A percentile compares a stretch with the other conserved stretches of the same genome.
Evolutionary conservation across 2,113 vertebrate genomes (phyloP).

Genomic region (Podilymbus podiceps): DNA sequence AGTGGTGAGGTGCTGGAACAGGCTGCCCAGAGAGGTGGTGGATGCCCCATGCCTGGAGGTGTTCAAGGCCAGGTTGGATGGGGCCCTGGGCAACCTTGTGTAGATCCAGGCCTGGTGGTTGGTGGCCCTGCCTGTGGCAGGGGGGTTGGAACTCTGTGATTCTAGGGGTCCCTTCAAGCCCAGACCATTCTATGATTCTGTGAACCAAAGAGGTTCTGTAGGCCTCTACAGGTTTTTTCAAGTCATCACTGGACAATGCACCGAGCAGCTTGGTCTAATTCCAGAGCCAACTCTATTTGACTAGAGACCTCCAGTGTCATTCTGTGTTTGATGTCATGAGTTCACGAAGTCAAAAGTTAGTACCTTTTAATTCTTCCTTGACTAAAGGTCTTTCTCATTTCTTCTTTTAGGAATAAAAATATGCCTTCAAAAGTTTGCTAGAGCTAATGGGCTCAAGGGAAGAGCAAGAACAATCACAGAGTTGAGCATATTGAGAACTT

Average conservation of each 20-base stretch:
- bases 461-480: neutral
- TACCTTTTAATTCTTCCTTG: neutral
- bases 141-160: no score
- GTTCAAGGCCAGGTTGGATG: no score
- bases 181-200: no score
- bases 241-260: neutral
- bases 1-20: no score
- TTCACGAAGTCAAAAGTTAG: neutral
- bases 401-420: no score
- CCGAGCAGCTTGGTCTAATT: neutral
- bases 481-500: neutral
- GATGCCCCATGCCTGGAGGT: no score
- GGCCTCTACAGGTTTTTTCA: neutral
- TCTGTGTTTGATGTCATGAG: neutral
- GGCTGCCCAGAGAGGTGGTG: no score
- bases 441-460: neutral
- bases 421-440: neutral
- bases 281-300: neutral
- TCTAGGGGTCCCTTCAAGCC: no score
- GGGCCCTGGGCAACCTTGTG: no score
- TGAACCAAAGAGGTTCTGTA: neutral
- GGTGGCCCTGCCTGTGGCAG: no score
- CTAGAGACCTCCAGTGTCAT: neutral
- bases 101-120: no score
- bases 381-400: neutral